phyloP scores from a whole-genome alignment of 2,888 invertebrate genomes.

The Carabus problematicus region DNA sequence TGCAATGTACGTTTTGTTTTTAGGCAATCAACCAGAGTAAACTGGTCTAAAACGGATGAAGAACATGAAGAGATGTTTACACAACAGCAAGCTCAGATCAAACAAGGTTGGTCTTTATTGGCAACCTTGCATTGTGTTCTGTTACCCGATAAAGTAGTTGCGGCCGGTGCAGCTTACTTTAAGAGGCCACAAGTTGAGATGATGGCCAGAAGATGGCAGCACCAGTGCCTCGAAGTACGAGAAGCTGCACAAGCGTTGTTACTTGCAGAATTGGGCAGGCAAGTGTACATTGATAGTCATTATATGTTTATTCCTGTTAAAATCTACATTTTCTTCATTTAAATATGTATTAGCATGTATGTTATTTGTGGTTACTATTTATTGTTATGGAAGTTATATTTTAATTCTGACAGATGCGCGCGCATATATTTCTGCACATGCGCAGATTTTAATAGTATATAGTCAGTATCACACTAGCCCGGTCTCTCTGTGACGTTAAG shows the following conservation, averaged over 20 bases:
- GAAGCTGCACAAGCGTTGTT: conserved; percentile 97
- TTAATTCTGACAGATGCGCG: conserved; percentile 75
- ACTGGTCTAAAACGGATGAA: conserved; percentile 77
- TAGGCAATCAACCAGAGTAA: conserved; percentile 70
- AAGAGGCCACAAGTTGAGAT: conserved; percentile 97
- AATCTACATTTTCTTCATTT: too few relatives aligned
- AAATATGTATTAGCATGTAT: conserved; percentile 23
- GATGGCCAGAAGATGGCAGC: conserved; percentile 98
- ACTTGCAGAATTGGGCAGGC: conserved; percentile 88
- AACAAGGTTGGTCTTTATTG: conserved; percentile 96
- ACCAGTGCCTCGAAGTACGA: conserved; percentile 95
- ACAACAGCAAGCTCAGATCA: conserved; percentile 90
- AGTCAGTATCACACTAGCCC: background rate
- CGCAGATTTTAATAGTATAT: conserved; percentile 63
- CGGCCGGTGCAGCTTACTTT: conserved; percentile 76
- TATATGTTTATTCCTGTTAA: too few relatives aligned
- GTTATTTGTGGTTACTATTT: conserved; percentile 14
- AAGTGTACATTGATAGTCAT: conserved; percentile 13
- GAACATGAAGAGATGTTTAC: conserved; percentile 84
- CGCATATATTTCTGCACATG: conserved; percentile 90
- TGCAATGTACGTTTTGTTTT: conserved; percentile 8
- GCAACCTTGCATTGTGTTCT: conserved; percentile 96
- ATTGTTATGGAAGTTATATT: conserved; percentile 11
- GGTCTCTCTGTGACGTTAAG: too few relatives aligned
- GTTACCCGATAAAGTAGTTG: conserved; percentile 83